These are phyloP conservation scores for Cryptops parisi DNA, from an alignment of 2,888 invertebrate species.

Conservation along the genomic window DNA sequence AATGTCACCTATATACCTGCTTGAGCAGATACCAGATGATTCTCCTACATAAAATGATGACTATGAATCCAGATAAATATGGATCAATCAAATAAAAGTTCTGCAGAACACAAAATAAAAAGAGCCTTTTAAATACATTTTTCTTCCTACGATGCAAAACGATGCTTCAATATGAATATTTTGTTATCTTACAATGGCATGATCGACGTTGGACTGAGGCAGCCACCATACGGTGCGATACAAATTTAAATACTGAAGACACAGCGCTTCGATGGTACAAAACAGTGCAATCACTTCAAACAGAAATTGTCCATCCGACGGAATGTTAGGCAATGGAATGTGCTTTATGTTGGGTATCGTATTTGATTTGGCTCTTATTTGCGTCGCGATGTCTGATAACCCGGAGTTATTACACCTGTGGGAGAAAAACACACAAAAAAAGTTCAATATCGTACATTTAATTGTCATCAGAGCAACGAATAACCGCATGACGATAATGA, in stretches of 20 bases:
- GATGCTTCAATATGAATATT: too few relatives aligned
- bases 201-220: constrained; percentile 74
- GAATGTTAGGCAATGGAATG: constrained; percentile 37
- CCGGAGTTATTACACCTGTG: too few relatives aligned
- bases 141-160: background rate
- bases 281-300: constrained; percentile 76
- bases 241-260: constrained; percentile 82
- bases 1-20: constrained; percentile 31
- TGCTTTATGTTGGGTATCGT: constrained; percentile 23
- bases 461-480: too few relatives aligned
- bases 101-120: constrained; percentile 42
- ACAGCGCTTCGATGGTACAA: constrained; percentile 58
- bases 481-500: too few relatives aligned
- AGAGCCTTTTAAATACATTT: constrained; percentile 4
- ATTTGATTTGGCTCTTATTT: background rate
- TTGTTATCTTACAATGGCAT: constrained; percentile 70
- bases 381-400: too few relatives aligned
- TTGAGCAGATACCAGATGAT: constrained; percentile 46
- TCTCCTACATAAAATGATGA: constrained; percentile 62
- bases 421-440: too few relatives aligned
- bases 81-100: constrained; percentile 89
- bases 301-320: constrained; percentile 60
- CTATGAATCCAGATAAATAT: constrained; percentile 68
- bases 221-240: constrained; percentile 97
- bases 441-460: too few relatives aligned